Evolutionary conservation across 2,888 invertebrate genomes (phyloP).

Genomic region (Cheilosia grossa): DNA sequence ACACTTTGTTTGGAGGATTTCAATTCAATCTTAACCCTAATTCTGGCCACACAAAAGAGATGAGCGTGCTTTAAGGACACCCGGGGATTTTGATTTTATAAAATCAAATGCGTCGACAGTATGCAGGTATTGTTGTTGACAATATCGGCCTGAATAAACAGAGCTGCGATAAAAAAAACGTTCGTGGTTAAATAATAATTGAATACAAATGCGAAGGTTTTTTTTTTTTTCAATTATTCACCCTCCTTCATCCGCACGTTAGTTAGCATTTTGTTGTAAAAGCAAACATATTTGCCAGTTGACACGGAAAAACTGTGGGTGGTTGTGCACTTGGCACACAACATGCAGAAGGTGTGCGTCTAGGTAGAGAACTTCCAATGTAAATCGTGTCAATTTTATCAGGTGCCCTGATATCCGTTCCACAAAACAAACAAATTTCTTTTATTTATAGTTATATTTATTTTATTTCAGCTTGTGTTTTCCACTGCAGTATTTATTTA

Average conservation of each 20-base stretch:
- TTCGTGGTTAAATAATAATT: constrained; percentile 24
- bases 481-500: background rate
- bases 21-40: constrained; percentile 71
- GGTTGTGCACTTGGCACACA: background rate
- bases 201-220: background rate
- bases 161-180: constrained; percentile 51
- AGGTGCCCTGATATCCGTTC: constrained; percentile 1
- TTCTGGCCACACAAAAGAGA: constrained; percentile 61
- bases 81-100: constrained; percentile 33
- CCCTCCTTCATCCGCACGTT: constrained; percentile 16
- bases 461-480: constrained; percentile 18
- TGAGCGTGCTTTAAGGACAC: constrained; percentile 59
- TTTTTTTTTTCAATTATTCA: background rate
- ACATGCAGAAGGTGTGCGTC: background rate
- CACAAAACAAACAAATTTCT: background rate
- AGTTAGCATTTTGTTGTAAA: constrained; percentile 43
- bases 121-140: constrained; percentile 20
- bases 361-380: background rate
- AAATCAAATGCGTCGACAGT: constrained; percentile 22
- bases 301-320: constrained; percentile 6
- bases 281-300: constrained; percentile 25
- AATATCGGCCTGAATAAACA: constrained; percentile 66
- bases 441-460: too few relatives aligned
- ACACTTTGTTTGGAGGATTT: constrained; percentile 79
- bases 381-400: constrained; percentile 1